These are phyloP conservation scores for Synanthedon vespiformis DNA, from an alignment of 2,888 invertebrate genomes.

Conservation along the genomic window DNA sequence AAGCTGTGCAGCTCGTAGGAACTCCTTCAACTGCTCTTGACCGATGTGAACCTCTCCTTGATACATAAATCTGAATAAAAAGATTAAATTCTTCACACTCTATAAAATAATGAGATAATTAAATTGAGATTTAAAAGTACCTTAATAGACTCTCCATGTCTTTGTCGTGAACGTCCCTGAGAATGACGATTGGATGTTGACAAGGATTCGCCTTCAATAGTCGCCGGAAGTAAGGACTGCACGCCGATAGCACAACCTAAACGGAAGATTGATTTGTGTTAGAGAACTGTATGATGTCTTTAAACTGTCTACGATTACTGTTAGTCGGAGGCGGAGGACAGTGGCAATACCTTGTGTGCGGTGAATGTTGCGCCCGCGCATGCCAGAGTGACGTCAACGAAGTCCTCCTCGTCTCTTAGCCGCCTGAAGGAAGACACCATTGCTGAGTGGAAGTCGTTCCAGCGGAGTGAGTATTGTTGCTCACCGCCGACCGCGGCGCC, in stretches of 20 bases:
- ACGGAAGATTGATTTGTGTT: background rate
- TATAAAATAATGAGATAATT: conserved; percentile 1
- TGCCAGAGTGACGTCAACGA: conserved; percentile 92
- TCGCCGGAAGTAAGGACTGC: conserved; percentile 92
- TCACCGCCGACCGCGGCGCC: conserved; percentile 67
- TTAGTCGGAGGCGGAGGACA: too few species aligned
- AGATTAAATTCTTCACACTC: background rate
- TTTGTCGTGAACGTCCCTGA: conserved; percentile 86
- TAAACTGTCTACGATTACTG: too few species aligned
- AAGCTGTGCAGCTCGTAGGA: conserved; percentile 88
- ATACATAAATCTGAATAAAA: conserved; percentile 82
- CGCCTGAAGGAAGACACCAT: conserved; percentile 91
- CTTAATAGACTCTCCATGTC: conserved; percentile 89
- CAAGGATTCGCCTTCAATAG: conserved; percentile 91
- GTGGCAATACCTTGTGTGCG: conserved; percentile 79
- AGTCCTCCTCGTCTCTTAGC: conserved; percentile 90
- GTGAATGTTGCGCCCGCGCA: conserved; percentile 91
- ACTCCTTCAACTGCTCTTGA: conserved; percentile 87
- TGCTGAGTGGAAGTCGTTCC: conserved; percentile 95
- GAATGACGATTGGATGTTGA: conserved; percentile 89
- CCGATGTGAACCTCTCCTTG: conserved; percentile 92
- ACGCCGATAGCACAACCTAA: conserved; percentile 84
- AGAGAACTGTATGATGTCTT: too few species aligned
- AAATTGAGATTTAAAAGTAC: conserved; percentile 31
- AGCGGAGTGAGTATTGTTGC: conserved; percentile 92